Conservation (phyloP, 2,113 vertebrate species). For the Carassius carassius region DNA sequence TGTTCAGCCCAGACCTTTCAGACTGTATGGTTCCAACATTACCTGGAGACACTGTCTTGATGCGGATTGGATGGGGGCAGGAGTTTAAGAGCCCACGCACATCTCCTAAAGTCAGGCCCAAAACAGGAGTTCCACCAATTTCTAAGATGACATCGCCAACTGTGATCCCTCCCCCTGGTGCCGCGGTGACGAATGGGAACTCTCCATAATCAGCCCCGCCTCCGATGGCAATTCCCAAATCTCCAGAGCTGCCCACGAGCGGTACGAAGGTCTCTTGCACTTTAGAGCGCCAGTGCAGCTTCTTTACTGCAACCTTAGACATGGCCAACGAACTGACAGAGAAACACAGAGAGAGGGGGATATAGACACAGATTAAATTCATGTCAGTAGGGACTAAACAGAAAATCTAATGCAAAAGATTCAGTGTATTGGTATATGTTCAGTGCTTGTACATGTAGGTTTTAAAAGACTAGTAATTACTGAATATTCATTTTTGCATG, state of each 20-base stretch:
- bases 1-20: background rate
- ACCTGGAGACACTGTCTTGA: conserved; percentile 81
- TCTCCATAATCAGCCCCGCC: conserved; percentile 80
- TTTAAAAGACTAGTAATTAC: background rate
- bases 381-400: conserved; percentile 19
- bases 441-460: background rate
- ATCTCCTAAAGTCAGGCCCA: conserved; percentile 80
- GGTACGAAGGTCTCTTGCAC: conserved; percentile 81
- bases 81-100: conserved; percentile 79
- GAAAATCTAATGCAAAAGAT: conserved; percentile 7
- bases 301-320: conserved; percentile 80
- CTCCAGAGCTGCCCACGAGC: conserved; percentile 71
- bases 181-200: conserved; percentile 77
- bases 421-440: background rate
- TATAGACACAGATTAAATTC: conserved; percentile 7
- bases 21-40: background rate
- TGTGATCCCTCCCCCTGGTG: conserved; percentile 74
- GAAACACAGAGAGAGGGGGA: conserved; percentile 25
- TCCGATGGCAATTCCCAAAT: conserved; percentile 76
- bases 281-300: conserved; percentile 80
- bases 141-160: conserved; percentile 78
- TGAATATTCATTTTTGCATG: background rate
- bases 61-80: conserved; percentile 80
- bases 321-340: conserved; percentile 68
- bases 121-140: conserved; percentile 77